Evolutionary conservation across 2,888 invertebrate genomes (phyloP).

Genomic region (Drosophila melanosoma): DNA sequence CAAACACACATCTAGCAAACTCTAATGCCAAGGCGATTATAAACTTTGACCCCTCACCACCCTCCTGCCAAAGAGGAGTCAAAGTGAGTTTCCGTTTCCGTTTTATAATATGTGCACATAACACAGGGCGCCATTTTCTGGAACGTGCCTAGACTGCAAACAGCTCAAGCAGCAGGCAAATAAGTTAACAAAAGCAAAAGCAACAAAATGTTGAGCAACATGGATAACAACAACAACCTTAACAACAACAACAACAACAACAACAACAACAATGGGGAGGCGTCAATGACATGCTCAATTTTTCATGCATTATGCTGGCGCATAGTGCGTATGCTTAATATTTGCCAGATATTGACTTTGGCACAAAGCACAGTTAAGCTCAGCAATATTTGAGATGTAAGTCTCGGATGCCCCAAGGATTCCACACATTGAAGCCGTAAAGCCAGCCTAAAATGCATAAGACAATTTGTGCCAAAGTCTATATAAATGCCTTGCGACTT

Average conservation of each 20-base stretch:
- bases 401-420: neutral
- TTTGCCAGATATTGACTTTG: constrained; percentile 68
- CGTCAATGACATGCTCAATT: constrained; percentile 79
- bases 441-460: constrained; percentile 67
- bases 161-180: constrained; percentile 23
- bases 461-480: constrained; percentile 70
- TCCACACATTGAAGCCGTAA: constrained; percentile 41
- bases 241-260: constrained; percentile 1
- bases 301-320: constrained; percentile 75
- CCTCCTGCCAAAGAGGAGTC: constrained; percentile 14
- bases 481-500: constrained; percentile 55
- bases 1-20: constrained; percentile 6
- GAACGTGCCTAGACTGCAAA: constrained; percentile 73
- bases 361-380: constrained; percentile 74
- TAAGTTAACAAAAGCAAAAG: constrained; percentile 20
- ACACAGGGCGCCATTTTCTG: constrained; percentile 53
- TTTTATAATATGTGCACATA: constrained; percentile 57
- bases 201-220: constrained; percentile 21
- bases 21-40: constrained; percentile 65
- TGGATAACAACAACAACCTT: constrained; percentile 4
- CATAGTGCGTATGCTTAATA: constrained; percentile 70
- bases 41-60: constrained; percentile 55
- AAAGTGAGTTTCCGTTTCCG: constrained; percentile 40
- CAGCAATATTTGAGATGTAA: constrained; percentile 70
- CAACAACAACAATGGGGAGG: constrained; percentile 30